A percentile compares a stretch with the other conserved stretches of the same genome.
Evolutionary conservation across 2,888 invertebrate genomes (phyloP).

Genomic region (Ypsolopha scabrella): DNA sequence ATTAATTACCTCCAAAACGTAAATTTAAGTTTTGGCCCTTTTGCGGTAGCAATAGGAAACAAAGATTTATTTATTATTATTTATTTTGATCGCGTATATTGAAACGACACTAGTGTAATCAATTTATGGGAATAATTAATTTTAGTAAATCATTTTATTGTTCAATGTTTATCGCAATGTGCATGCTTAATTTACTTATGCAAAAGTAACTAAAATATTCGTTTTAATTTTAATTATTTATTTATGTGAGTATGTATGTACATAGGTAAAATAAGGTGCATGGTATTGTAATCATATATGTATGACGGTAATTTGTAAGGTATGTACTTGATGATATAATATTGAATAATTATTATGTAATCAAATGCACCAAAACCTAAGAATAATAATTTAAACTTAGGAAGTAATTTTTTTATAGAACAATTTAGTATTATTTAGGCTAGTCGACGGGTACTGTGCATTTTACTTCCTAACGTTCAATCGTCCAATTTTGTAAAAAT

Average conservation of each 20-base stretch:
- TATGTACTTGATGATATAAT: slow-evolving; percentile 13
- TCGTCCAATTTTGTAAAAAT: slow-evolving; percentile 65
- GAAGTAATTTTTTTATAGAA: slow-evolving; percentile 15
- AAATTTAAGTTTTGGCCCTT: slow-evolving; percentile 21
- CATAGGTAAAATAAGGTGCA: slow-evolving; percentile 20
- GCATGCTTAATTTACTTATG: slow-evolving; percentile 14
- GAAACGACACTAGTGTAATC: slow-evolving; percentile 23
- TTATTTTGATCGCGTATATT: slow-evolving; percentile 12
- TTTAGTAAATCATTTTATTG: slow-evolving; percentile 11
- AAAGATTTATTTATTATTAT: slow-evolving; percentile 21
- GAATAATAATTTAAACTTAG: slow-evolving; percentile 6
- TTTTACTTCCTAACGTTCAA: slow-evolving; percentile 37
- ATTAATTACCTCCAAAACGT: slow-evolving; percentile 17
- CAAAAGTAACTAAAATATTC: slow-evolving; percentile 7
- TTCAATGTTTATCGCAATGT: slow-evolving; percentile 6
- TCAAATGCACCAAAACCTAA: slow-evolving; percentile 12
- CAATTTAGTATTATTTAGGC: slow-evolving; percentile 26
- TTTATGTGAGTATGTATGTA: slow-evolving; percentile 21
- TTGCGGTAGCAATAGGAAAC: slow-evolving; percentile 26
- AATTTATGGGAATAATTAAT: slow-evolving; percentile 11
- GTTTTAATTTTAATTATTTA: not conserved
- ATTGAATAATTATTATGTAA: slow-evolving; percentile 7
- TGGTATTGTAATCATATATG: slow-evolving; percentile 16
- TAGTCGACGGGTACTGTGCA: slow-evolving; percentile 69
- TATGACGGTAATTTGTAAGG: slow-evolving; percentile 10